Evolutionary conservation across 2,797 vertebrate species (phyloP), one percentile per base, ranked within the genome.

Genomic region (Columba guinea): DNA sequence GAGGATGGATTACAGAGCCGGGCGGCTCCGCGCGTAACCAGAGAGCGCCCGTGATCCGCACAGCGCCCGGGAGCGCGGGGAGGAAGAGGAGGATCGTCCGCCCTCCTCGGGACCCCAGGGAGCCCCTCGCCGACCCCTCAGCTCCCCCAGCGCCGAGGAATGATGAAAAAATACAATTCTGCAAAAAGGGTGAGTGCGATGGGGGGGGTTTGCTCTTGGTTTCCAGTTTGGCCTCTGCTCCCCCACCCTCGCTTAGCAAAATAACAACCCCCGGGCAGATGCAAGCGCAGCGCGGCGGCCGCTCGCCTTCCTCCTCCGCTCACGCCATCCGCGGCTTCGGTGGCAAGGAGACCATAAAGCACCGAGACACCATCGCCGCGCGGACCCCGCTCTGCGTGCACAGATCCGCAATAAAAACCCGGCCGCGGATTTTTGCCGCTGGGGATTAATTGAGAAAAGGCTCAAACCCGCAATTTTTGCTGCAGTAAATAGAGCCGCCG

Each of bases 121-220:
- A 44, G 41, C 41, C 41, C 41, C 41, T 44, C 76, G 39, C 46
- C 37, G 46, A 26, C 55, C n/a, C 41, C 53, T 39, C 34, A 21
- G 30, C 23, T 15, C 21, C 49, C 74, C 89, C 37, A 39, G 19
- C 59, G 6, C 62, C 19, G 24, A 58, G 89, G 93, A 78, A 94
- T 59, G 87, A 99, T 99, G 99, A 99, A 98, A 98, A 99, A 99
- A 96, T 99, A 98, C 96, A 97, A 97, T 97, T 97, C 98, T 71
- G 92, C 97, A 16, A 99, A 98, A 95, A 97, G 98, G 98, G 99
- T 99, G 98, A 98, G 98, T 97, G 41, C 41, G 41, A 9, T 4
- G 44, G 12, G 9, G 49, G 58, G 41, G 41, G 41, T 17, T 44
- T 44, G 41, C 19, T 63, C 30, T 63, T 23, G 21, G 8, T 55